These are phyloP conservation scores for Melanotaenia trifasciata DNA, from an alignment of 2,797 vertebrate species.

Conservation along the genomic window DNA sequence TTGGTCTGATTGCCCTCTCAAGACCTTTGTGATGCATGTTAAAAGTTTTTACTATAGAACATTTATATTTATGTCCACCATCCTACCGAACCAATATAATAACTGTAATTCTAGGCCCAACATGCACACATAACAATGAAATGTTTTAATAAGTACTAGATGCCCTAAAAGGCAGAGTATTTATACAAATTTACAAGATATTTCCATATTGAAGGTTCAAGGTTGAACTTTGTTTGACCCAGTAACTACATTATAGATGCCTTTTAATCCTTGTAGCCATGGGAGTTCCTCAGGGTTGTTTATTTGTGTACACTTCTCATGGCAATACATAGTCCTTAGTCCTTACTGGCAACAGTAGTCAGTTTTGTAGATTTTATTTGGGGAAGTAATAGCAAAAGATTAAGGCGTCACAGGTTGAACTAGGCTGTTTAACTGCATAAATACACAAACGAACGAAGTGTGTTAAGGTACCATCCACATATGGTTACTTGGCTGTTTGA, in stretches of 20 bases:
- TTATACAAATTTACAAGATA: constrained; percentile 36
- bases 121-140: constrained; percentile 10
- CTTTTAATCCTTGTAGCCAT: constrained; percentile 38
- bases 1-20: constrained; percentile 75
- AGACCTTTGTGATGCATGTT: constrained; percentile 68
- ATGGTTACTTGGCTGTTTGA: background rate
- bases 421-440: background rate
- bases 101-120: background rate
- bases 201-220: constrained; percentile 47
- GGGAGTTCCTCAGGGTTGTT: constrained; percentile 42
- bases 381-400: background rate
- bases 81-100: constrained; percentile 19
- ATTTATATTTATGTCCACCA: constrained; percentile 42
- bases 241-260: constrained; percentile 36
- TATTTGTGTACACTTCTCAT: constrained; percentile 39
- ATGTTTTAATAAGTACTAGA: constrained; percentile 28
- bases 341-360: constrained; percentile 32
- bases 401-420: background rate
- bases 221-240: constrained; percentile 67
- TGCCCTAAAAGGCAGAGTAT: constrained; percentile 21
- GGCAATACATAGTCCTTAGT: constrained; percentile 52
- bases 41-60: constrained; percentile 61
- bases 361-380: background rate
- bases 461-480: background rate
- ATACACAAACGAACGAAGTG: background rate